Conservation (phyloP, 2,797 vertebrate species). For the Peromyscus eremicus region DNA sequence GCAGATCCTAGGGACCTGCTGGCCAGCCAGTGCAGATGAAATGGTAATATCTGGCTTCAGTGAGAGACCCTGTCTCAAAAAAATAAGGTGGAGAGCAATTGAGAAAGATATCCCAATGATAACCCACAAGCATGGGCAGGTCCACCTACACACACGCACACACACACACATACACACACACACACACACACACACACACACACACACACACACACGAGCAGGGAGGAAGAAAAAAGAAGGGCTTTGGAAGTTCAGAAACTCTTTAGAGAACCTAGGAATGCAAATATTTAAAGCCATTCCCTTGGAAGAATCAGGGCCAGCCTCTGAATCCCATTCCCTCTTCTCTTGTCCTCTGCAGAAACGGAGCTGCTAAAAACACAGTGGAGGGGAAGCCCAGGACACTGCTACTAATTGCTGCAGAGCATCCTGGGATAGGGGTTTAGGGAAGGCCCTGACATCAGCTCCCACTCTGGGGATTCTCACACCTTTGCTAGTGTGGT, state of each 20-base stretch:
- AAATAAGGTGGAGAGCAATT: not conserved
- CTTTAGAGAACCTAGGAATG: conserved; percentile 8
- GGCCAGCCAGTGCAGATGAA: not conserved
- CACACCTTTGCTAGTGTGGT: not conserved
- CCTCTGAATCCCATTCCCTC: conserved; percentile 39
- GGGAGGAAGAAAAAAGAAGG: not conserved
- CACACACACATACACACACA: not conserved
- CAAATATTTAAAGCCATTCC: not conserved
- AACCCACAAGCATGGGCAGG: not conserved
- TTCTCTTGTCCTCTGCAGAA: conserved; percentile 62
- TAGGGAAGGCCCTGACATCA: conserved; percentile 26
- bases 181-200: not conserved
- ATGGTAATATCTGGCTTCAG: not conserved
- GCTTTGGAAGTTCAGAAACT: not conserved
- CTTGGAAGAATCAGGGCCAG: conserved; percentile 59
- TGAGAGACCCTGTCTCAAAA: not conserved
- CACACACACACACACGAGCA: not conserved
- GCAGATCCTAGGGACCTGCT: not conserved
- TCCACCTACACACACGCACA: too few species aligned
- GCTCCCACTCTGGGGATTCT: conserved; percentile 48
- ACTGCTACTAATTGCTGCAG: conserved; percentile 39
- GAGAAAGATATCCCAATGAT: not conserved
- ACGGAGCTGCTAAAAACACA: conserved; percentile 43
- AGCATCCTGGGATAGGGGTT: conserved; percentile 52
- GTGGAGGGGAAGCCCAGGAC: conserved; percentile 64